These are phyloP conservation scores for Euwallacea similis DNA, from an alignment of 1,140 invertebrate species.

Conservation along the genomic window DNA sequence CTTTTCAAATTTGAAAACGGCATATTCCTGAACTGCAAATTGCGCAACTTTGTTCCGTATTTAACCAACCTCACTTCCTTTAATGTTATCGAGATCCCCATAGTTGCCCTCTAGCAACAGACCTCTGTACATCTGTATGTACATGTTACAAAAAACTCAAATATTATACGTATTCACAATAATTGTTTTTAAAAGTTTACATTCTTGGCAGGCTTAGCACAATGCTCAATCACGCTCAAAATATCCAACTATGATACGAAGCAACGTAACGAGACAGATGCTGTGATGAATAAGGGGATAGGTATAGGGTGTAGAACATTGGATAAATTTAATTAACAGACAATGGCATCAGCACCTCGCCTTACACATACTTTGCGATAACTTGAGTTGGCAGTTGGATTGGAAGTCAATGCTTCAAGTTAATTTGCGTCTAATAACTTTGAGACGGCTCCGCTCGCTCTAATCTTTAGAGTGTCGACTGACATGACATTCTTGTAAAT, in stretches of 20 bases:
- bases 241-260: not conserved
- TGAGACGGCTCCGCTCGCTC: slow-evolving; percentile 20
- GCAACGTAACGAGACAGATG: slow-evolving; percentile 25
- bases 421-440: slow-evolving; percentile 40
- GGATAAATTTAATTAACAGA: slow-evolving; percentile 40
- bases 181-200: too few relatives aligned
- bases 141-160: too few relatives aligned
- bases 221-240: too few relatives aligned
- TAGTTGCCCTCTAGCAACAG: too few relatives aligned
- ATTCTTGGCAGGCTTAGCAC: too few relatives aligned
- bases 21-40: too few relatives aligned
- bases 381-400: slow-evolving; percentile 34
- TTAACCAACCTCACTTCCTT: too few relatives aligned
- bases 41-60: too few relatives aligned
- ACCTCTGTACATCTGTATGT: too few relatives aligned
- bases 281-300: slow-evolving; percentile 20
- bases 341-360: slow-evolving; percentile 37
- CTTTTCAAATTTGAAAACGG: too few relatives aligned
- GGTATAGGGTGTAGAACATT: slow-evolving; percentile 30
- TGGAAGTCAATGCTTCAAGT: slow-evolving; percentile 40
- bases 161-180: too few relatives aligned
- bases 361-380: slow-evolving; percentile 40
- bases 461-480: slow-evolving; percentile 36
- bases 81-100: too few relatives aligned
- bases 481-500: slow-evolving; percentile 34